Conservation (phyloP, 1,140 invertebrate species). For the Papilio dardanus region DNA sequence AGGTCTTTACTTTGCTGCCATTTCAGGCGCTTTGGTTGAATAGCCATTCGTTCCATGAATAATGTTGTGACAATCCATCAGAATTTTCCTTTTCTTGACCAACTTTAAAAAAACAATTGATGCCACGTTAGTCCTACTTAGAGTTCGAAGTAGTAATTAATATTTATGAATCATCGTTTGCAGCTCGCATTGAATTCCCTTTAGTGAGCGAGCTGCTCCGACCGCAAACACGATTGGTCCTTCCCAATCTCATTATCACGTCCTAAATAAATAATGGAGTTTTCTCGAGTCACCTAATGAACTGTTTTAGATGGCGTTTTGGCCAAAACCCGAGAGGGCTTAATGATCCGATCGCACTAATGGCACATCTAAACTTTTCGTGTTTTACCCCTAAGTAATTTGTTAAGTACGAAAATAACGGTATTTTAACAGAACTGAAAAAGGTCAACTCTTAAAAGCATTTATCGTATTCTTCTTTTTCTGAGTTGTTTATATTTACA, state of each 20-base stretch:
- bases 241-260: conserved; percentile 11
- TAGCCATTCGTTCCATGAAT: background rate
- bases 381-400: conserved; percentile 10
- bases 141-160: background rate
- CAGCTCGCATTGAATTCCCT: conserved; percentile 9
- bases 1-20: background rate
- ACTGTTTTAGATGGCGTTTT: conserved; percentile 18
- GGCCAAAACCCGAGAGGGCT: conserved; percentile 17
- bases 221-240: conserved; percentile 14
- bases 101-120: background rate
- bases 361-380: conserved; percentile 30
- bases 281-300: conserved; percentile 10
- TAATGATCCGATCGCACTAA: conserved; percentile 26
- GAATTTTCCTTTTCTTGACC: background rate
- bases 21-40: background rate
- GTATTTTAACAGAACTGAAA: background rate
- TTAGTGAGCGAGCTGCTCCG: background rate
- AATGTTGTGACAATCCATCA: background rate
- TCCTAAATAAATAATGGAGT: conserved; percentile 34
- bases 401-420: background rate
- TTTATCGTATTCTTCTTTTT: background rate
- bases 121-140: background rate
- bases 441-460: background rate
- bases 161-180: conserved; percentile 6
- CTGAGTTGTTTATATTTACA: background rate